phyloP scores from a whole-genome alignment of 2,888 invertebrate species.

The Aporophyla nigra region DNA sequence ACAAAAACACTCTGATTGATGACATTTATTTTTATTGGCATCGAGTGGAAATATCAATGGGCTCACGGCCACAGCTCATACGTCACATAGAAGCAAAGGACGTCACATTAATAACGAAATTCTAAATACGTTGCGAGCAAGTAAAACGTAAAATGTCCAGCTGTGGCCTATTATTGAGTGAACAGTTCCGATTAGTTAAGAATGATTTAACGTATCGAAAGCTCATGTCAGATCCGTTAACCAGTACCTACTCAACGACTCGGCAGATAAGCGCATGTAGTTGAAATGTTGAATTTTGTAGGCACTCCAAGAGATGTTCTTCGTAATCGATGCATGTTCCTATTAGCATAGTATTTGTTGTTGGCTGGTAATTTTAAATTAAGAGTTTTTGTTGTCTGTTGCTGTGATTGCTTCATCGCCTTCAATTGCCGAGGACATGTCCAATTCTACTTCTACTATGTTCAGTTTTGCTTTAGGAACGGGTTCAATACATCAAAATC shows the following conservation, averaged over 20 bases:
- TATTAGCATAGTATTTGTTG: slow-evolving; percentile 9
- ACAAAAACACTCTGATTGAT: slow-evolving; percentile 25
- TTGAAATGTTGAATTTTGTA: slow-evolving; percentile 1
- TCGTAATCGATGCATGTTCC: slow-evolving; percentile 8
- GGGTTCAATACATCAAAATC: background rate
- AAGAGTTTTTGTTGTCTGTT: background rate
- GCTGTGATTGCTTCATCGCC: slow-evolving; percentile 22
- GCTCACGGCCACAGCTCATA: slow-evolving; percentile 19
- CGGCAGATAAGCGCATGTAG: background rate
- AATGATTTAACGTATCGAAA: slow-evolving; percentile 26
- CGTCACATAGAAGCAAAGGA: slow-evolving; percentile 30
- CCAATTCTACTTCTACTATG: background rate
- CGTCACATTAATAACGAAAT: slow-evolving; percentile 29
- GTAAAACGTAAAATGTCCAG: background rate
- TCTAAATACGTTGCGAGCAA: background rate
- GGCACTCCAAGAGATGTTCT: background rate
- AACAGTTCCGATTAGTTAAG: background rate
- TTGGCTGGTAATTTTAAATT: slow-evolving; percentile 16
- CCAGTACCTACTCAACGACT: background rate
- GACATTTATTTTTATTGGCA: slow-evolving; percentile 47
- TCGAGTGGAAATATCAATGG: slow-evolving; percentile 32
- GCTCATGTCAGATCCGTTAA: slow-evolving; percentile 17
- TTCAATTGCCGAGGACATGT: background rate
- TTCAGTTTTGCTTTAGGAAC: background rate
- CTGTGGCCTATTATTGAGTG: background rate